Evolutionary conservation across 2,113 vertebrate genomes (phyloP), one percentile per base, ranked within the genome.

Genomic region (Bolborhynchus lineola): DNA sequence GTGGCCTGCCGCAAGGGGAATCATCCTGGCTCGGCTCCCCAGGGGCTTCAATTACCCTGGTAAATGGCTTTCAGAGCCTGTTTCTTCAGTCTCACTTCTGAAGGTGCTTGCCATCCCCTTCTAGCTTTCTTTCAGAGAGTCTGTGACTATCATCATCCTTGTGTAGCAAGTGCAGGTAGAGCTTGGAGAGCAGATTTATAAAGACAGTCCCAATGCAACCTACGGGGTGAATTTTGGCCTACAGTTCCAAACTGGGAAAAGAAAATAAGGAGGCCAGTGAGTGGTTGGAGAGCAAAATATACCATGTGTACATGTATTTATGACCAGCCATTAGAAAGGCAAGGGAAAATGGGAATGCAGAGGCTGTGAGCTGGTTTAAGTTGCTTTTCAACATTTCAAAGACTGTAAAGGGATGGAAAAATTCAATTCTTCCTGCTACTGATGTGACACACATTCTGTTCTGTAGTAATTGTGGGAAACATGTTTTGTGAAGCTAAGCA

Each of bases 31-130:
- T 82, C 86, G 90, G 75, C 63, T 97, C 95, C 96, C 96, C 75
- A 96, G 96, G 78, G 96, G 85, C 93, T 94, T 94, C 37, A 88
- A 95, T 97, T 95, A 92, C 86, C 85, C 91, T 91, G 13, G 12
- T 97, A 82, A 94, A 96, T 95, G 92, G 94, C 92, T 97, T 97
- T 97, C 96, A 90, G 92, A 95, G 95, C 94, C 94, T 90, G 25
- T 96, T 96, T 96, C 82, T 93, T 80, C 75, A 95, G 87, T 97
- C 92, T 96, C 93, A 96, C 82, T 97, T 96, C 94, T 96, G 87
- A 83, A 87, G 91, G 9, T 72, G 63, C 78, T 77, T 94, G 37
- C 82, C 75, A 74, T 41, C 33, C 13, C 23, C 0, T 0, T 46
- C 63, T 80, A 37, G 46, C 82, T 69, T 69, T 6, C 74, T 90